These are phyloP conservation scores for Porphyrio hochstetteri DNA, from an alignment of 2,113 vertebrate species.

Conservation along the genomic window DNA sequence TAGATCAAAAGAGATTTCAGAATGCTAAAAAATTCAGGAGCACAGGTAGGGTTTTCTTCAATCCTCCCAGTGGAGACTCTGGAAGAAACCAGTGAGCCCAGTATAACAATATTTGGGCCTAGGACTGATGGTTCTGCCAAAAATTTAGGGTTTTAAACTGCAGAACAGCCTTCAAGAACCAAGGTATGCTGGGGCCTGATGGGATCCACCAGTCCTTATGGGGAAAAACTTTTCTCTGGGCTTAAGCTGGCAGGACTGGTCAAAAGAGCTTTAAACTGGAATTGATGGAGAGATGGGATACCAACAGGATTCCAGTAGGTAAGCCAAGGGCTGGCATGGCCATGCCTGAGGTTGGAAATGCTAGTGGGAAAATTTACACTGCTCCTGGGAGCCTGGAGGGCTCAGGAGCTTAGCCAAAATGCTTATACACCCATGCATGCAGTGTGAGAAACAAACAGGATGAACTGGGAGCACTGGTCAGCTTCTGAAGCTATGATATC, in stretches of 20 bases:
- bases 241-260: fast-evolving
- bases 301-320: neutral
- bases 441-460: neutral
- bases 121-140: neutral
- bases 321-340: neutral
- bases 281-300: neutral
- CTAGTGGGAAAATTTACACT: neutral
- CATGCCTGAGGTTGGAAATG: neutral
- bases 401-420: neutral
- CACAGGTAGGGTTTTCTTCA: neutral
- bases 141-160: neutral
- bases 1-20: neutral
- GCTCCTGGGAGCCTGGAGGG: neutral
- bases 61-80: too few relatives aligned
- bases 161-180: neutral
- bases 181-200: neutral
- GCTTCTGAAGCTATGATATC: too few relatives aligned
- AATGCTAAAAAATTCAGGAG: neutral
- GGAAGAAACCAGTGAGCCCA: neutral
- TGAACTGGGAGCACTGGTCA: neutral
- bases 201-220: neutral
- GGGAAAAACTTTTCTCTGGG: neutral
- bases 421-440: fast-evolving
- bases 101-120: neutral
- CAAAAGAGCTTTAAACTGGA: neutral